Conservation (phyloP, 2,888 invertebrate species). For the Chrysomela aeneicollis region DNA sequence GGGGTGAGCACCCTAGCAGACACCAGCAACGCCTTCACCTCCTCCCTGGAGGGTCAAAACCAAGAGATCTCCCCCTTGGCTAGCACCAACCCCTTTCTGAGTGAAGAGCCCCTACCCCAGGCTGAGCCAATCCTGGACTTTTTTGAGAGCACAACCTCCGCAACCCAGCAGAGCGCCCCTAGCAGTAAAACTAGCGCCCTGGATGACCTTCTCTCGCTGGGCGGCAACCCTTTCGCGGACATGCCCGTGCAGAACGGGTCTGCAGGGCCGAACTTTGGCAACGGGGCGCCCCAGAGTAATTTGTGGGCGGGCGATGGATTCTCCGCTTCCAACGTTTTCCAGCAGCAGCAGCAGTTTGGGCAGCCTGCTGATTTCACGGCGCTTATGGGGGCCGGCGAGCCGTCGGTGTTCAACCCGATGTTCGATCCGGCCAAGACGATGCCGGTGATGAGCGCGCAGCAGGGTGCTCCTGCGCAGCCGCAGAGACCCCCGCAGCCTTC, state of each 20-base stretch:
- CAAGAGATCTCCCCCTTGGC: slow-evolving; percentile 61
- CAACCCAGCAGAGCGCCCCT: slow-evolving; percentile 33
- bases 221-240: slow-evolving; percentile 88
- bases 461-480: slow-evolving; percentile 54
- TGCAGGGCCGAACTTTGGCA: slow-evolving; percentile 47
- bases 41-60: slow-evolving; percentile 86
- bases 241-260: slow-evolving; percentile 60
- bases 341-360: slow-evolving; percentile 37
- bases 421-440: slow-evolving; percentile 51
- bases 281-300: slow-evolving; percentile 50
- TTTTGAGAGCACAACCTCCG: slow-evolving; percentile 67
- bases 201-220: slow-evolving; percentile 79
- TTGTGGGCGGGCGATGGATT: slow-evolving; percentile 58
- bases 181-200: slow-evolving; percentile 66
- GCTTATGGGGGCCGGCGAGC: slow-evolving; percentile 63
- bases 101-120: slow-evolving; percentile 59
- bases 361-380: slow-evolving; percentile 61
- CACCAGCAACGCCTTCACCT: slow-evolving; percentile 88
- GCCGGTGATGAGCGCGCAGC: slow-evolving; percentile 53
- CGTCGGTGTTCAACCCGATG: slow-evolving; percentile 67
- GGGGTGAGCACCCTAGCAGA: slow-evolving; percentile 89
- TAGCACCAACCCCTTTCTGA: slow-evolving; percentile 86
- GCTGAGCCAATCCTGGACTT: slow-evolving; percentile 77
- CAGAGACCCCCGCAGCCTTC: slow-evolving; percentile 52
- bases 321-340: slow-evolving; percentile 37